Evolutionary conservation across 2,888 invertebrate species (phyloP).

Genomic region (Crepidodera aurea): DNA sequence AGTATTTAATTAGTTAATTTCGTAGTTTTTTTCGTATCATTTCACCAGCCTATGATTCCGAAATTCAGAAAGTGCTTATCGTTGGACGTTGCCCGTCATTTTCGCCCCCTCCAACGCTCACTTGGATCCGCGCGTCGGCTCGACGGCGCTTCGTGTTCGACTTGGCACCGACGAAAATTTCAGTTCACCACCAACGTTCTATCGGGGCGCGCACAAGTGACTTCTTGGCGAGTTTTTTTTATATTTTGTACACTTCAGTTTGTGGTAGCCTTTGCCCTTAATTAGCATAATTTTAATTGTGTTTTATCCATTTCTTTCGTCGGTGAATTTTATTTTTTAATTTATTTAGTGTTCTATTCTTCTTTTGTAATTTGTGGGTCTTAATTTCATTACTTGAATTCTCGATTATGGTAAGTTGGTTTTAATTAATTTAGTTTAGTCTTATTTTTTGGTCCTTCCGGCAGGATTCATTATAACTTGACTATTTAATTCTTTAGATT

Average conservation of each 20-base stretch:
- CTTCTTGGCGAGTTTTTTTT: slow-evolving; percentile 19
- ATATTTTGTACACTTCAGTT: slow-evolving; percentile 13
- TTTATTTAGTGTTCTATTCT: neutral
- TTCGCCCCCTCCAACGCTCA: slow-evolving; percentile 38
- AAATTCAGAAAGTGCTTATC: slow-evolving; percentile 49
- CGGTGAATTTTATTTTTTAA: neutral
- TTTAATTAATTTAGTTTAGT: neutral
- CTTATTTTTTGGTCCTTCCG: neutral
- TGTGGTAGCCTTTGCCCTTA: slow-evolving; percentile 4
- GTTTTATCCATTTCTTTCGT: neutral
- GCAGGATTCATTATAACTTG: too few relatives aligned
- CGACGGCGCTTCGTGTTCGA: slow-evolving; percentile 31
- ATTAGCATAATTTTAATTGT: neutral
- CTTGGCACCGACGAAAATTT: slow-evolving; percentile 34
- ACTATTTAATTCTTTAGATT: too few relatives aligned
- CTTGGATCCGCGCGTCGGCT: slow-evolving; percentile 29
- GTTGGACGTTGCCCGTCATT: slow-evolving; percentile 52
- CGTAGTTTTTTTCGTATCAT: slow-evolving; percentile 4
- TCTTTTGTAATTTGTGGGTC: neutral
- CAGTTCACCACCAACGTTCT: slow-evolving; percentile 33
- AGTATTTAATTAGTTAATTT: neutral
- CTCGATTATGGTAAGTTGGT: neutral
- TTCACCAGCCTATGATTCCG: slow-evolving; percentile 33
- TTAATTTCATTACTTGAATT: neutral
- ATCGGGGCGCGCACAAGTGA: slow-evolving; percentile 11